A percentile compares a stretch with the other conserved stretches of the same genome.
These are phyloP conservation scores for Bucco capensis DNA, from an alignment of 2,113 vertebrate species.

Conservation along the genomic window DNA sequence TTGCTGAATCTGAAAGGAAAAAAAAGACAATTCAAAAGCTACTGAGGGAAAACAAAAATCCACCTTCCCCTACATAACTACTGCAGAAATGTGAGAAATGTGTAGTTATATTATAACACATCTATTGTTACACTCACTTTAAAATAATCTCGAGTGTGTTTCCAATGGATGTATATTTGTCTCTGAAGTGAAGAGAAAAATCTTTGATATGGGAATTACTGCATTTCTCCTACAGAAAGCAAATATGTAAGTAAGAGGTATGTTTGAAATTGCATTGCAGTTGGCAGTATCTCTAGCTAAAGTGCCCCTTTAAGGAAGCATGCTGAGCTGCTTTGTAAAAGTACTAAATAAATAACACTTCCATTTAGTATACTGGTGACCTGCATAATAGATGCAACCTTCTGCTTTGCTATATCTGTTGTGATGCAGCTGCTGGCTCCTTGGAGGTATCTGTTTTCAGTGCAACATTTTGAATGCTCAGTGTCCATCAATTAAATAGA, in stretches of 20 bases:
- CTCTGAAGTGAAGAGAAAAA: neutral
- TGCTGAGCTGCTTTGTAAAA: constrained; percentile 20
- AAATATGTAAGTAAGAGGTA: neutral
- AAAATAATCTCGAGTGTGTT: neutral
- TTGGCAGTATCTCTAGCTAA: neutral
- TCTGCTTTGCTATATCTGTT: constrained; percentile 26
- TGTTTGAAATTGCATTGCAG: neutral
- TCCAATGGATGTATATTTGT: neutral
- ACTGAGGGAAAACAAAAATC: neutral
- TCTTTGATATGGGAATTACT: neutral
- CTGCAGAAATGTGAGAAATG: neutral
- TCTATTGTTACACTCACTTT: neutral
- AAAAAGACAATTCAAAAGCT: neutral
- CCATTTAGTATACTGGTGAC: constrained; percentile 35
- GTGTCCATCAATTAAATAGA: constrained; percentile 53
- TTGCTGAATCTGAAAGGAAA: neutral
- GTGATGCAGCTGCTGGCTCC: constrained; percentile 42
- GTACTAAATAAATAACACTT: constrained; percentile 37
- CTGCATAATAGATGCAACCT: constrained; percentile 39
- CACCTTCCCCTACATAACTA: neutral
- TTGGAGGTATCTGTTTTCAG: constrained; percentile 54
- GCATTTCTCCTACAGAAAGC: neutral
- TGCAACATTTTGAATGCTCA: constrained; percentile 30
- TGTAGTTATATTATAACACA: neutral
- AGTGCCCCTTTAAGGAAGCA: constrained; percentile 18